Base-by-base conservation (phyloP, 2,113 vertebrate genomes). In the Lophochroa leadbeateri region DNA sequence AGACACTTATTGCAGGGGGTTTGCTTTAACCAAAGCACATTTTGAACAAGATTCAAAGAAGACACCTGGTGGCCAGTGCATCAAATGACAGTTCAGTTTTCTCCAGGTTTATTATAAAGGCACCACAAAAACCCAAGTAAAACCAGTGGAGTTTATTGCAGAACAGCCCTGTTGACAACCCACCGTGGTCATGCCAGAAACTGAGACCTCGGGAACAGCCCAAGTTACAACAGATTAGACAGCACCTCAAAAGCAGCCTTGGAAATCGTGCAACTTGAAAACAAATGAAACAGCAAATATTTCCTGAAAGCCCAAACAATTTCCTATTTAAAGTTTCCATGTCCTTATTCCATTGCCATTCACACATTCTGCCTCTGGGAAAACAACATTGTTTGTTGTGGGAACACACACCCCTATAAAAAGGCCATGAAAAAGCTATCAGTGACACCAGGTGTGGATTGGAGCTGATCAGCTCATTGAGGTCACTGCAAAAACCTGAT, bases 31-130 rank as follows among this genome's bases (percentile, higher is more conserved):
- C 81, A 63, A 17, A 87, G 74, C 44, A 47, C 68, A 60, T 31
- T 24, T 64, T 13, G 23, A 50, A 29, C 67, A 60, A 93, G 58
- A 90, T 80, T 63, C 95, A 55, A 12, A 84, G 88, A 88, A 95
- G 96, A 93, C 96, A 92, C 68, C 96, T 95, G 82, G 87, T 70
- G 96, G 96, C 72, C 87, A 86, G 39, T 27, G 44, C 68, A 19
- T 43, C 74, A 60, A 82, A 96, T 23, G 65, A 67, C 94, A 94
- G 37, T 17, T 60, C 7, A 1, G 28, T 53, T 82, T 70, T 23
- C 71, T 53, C 39, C 21, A 39, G 11, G 5, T n/a, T 88, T 49
- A 35, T 67, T 18, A 27, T 2, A 46, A 75, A 57, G 31, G 28
- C 17, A 58, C 29, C 28, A 13, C 27, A 70, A 72, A 86, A 91